These are phyloP conservation scores for Notodromas monacha DNA, from an alignment of 2,888 invertebrate species.

Conservation along the genomic window DNA sequence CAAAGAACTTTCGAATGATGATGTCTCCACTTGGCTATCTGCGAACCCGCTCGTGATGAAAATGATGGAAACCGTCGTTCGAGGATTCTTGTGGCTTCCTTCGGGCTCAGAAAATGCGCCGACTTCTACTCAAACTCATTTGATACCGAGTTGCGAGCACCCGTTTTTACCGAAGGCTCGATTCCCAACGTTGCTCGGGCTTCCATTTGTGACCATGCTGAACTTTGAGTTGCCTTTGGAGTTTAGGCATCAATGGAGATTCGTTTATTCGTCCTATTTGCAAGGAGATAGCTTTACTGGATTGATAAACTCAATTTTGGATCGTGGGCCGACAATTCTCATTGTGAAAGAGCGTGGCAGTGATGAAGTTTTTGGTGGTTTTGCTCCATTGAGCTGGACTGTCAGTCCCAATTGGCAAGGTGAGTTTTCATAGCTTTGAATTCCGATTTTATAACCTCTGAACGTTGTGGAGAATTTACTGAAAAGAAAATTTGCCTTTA, in stretches of 20 bases:
- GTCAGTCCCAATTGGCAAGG: conserved; percentile 41
- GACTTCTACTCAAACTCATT: too few species aligned
- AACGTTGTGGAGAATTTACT: too few species aligned
- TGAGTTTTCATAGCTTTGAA: conserved; percentile 11
- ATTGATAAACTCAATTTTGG: conserved; percentile 12
- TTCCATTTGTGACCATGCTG: conserved; percentile 42
- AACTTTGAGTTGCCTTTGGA: conserved; percentile 42
- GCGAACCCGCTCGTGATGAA: too few species aligned
- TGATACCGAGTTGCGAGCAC: too few species aligned
- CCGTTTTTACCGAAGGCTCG: too few species aligned
- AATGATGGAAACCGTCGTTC: too few species aligned
- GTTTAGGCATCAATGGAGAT: conserved; percentile 44
- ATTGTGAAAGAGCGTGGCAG: conserved; percentile 37
- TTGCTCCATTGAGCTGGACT: conserved; percentile 42
- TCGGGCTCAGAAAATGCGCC: too few species aligned
- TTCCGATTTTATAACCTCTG: conserved; percentile 17
- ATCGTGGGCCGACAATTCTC: conserved; percentile 27
- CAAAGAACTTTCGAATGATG: too few species aligned
- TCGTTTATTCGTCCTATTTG: conserved; percentile 48
- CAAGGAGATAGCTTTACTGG: conserved; percentile 45
- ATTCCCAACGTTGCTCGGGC: too few species aligned
- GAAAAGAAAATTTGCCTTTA: too few species aligned
- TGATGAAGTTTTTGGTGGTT: conserved; percentile 63
- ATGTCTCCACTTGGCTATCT: too few species aligned
- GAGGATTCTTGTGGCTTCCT: too few species aligned